Evolutionary conservation across 1,140 invertebrate genomes (phyloP), one percentile per base, ranked within the genome.

Genomic region (Ylistrum balloti): DNA sequence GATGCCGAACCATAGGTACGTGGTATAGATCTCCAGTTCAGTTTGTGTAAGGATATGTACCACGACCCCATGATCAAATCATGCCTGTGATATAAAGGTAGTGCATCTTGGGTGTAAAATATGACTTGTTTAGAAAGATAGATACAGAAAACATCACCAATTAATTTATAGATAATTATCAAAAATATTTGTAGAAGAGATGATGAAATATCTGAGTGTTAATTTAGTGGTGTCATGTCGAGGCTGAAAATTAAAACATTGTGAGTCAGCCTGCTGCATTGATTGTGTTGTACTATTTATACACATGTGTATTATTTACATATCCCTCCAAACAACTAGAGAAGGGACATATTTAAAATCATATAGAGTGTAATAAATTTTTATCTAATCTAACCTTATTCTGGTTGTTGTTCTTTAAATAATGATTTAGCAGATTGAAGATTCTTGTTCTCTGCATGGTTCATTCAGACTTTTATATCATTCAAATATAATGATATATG

Each of bases 351-450:
- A 28, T 74, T n/a, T 74, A n/a, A 74, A 74, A 28, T 74, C 56
- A 74, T 74, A 74, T 74, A 28, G 56, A 74, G 56, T 74, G 56
- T 74, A 74, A 74, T 74, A 74, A 74, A 74, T 74, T 74, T 74
- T 74, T 74, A 74, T 74, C 56, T 74, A 74, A 7, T 74, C n/a
- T 5, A 17, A 74, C 3, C 1, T n/a, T 74, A 1, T 28, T 28
- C 5, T 74, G 0, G 5, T 74, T 74, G 56, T 74, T 74, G 22
- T 74, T 74, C 56, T 74, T 74, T 5, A 0, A 74, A 11, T 28
- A 0, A 28, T 28, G 28, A 74, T 74, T 1, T 17, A 7, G 20
- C 35, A 38, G 13, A 38, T 13, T 7, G 35, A 13, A 38, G 35
- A 38, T 38, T 38, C 35, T 7, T n/a, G n/a, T n/a, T n/a, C 35